Evolutionary conservation across 2,888 invertebrate species (phyloP).

Genomic region (Phengaris alcon): DNA sequence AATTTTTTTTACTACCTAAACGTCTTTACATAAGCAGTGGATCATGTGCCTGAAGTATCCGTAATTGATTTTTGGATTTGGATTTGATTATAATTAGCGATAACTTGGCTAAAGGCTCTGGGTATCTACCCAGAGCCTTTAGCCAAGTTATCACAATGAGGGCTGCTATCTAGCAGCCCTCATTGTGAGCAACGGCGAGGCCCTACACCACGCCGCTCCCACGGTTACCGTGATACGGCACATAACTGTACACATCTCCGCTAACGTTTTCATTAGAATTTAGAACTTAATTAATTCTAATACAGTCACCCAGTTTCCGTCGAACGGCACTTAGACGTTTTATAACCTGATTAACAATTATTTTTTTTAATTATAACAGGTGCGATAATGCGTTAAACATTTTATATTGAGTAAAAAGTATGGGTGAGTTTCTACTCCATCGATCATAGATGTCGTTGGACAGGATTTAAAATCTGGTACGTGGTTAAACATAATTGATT

Average conservation of each 20-base stretch:
- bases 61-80: too few relatives aligned
- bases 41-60: too few relatives aligned
- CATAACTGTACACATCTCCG: slow-evolving; percentile 24
- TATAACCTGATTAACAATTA: background rate
- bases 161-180: too few relatives aligned
- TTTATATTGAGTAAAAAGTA: background rate
- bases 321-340: background rate
- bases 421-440: background rate
- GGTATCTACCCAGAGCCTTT: too few relatives aligned
- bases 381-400: background rate
- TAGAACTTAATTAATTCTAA: slow-evolving; percentile 10
- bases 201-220: slow-evolving; percentile 1
- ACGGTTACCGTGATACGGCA: slow-evolving; percentile 2
- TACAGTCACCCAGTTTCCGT: slow-evolving; percentile 21
- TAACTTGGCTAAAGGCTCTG: too few relatives aligned
- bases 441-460: background rate
- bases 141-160: too few relatives aligned
- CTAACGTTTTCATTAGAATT: slow-evolving; percentile 12
- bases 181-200: background rate
- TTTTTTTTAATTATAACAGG: background rate
- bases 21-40: too few relatives aligned
- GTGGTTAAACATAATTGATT: background rate
- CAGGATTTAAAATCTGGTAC: background rate
- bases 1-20: too few relatives aligned
- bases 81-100: too few relatives aligned